These are phyloP conservation scores for Coreius guichenoti DNA, from an alignment of 2,797 vertebrate species.

Conservation along the genomic window DNA sequence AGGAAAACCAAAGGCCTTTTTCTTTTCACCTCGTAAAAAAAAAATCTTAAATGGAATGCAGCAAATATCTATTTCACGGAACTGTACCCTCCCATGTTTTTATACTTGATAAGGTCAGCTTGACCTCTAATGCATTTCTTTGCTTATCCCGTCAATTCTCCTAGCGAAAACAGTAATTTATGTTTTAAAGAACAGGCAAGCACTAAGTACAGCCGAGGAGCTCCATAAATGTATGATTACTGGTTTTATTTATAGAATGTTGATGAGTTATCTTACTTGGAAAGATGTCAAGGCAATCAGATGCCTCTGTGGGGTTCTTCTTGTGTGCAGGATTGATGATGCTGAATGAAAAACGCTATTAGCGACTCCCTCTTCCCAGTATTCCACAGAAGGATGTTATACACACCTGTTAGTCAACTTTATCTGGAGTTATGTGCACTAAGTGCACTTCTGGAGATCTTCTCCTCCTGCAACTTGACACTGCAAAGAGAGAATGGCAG, in stretches of 20 bases:
- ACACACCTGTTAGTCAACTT: constrained; percentile 26
- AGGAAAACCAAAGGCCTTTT: background rate
- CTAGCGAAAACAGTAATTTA: background rate
- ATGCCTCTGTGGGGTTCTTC: background rate
- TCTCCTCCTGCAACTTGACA: background rate
- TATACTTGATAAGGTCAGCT: constrained; percentile 22
- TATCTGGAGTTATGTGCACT: constrained; percentile 1
- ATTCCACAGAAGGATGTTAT: constrained; percentile 29
- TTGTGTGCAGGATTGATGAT: constrained; percentile 22
- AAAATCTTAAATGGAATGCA: background rate
- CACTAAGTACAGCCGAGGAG: constrained; percentile 8
- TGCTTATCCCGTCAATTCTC: background rate
- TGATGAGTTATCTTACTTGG: constrained; percentile 49
- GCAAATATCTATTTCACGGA: constrained; percentile 20
- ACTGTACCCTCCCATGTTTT: background rate
- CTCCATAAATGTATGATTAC: constrained; percentile 40
- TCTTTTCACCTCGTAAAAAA: background rate
- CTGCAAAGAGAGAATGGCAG: background rate
- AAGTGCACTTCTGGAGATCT: constrained; percentile 1
- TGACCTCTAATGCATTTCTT: constrained; percentile 14
- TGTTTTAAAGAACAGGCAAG: background rate
- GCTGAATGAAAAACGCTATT: constrained; percentile 32
- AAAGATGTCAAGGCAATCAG: constrained; percentile 23
- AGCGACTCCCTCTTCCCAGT: constrained; percentile 32
- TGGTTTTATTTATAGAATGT: constrained; percentile 50